Evolutionary conservation across 2,113 vertebrate genomes (phyloP).

Genomic region (Hiodon tergisus): DNA sequence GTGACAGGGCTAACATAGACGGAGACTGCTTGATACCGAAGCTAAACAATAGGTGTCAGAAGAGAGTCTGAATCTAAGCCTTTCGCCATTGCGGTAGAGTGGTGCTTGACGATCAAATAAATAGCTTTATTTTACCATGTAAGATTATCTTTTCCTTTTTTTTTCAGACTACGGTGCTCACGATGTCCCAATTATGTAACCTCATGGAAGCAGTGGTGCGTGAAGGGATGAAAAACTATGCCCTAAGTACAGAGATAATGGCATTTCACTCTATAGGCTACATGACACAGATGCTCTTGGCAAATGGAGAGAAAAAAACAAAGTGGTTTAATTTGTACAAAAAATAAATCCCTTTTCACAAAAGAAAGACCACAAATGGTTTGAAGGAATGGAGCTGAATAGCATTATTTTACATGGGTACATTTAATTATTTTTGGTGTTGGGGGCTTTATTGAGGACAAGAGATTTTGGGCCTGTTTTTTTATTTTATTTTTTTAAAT

Average conservation of each 20-base stretch:
- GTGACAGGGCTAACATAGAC: no score
- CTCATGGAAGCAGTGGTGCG: constrained; percentile 27
- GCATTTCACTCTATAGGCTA: constrained; percentile 18
- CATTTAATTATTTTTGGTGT: not conserved
- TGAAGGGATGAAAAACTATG: constrained; percentile 22
- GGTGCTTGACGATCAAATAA: constrained; percentile 26
- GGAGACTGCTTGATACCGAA: not conserved
- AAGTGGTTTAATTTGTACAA: constrained; percentile 27
- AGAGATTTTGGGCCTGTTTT: no score
- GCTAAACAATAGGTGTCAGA: constrained; percentile 12
- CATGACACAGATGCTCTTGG: constrained; percentile 25
- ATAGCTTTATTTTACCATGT: constrained; percentile 16
- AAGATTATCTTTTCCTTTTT: constrained; percentile 26
- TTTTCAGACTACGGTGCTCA: constrained; percentile 25
- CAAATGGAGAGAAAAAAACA: constrained; percentile 10
- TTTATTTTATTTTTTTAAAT: no score
- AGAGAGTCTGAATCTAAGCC: not conserved
- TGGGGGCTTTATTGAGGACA: no score
- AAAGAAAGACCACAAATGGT: not conserved
- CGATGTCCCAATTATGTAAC: constrained; percentile 31
- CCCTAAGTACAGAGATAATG: constrained; percentile 20
- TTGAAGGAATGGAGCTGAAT: not conserved
- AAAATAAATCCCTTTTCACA: constrained; percentile 13
- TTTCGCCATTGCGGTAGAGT: constrained; percentile 6
- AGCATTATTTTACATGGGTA: not conserved